Evolutionary conservation across 2,888 invertebrate species (phyloP).

Genomic region (Cerastis rubricosa): DNA sequence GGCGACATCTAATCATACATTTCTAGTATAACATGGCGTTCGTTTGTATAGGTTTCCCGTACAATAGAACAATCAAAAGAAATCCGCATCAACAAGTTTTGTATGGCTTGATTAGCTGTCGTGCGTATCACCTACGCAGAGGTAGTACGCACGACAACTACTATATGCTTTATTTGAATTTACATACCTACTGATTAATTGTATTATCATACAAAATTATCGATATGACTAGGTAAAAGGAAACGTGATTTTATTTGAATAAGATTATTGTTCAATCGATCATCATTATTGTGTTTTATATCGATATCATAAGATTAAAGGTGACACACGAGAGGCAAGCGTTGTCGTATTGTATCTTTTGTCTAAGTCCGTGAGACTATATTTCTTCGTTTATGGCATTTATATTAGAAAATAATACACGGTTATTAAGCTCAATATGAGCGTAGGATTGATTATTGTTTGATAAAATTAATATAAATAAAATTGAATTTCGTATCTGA

Average conservation of each 20-base stretch:
- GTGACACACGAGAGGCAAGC: slow-evolving; percentile 2
- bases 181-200: not conserved
- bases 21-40: too few relatives aligned
- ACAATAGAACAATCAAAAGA: too few relatives aligned
- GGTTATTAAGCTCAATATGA: slow-evolving; percentile 26
- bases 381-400: slow-evolving; percentile 3
- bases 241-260: slow-evolving; percentile 42
- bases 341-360: not conserved
- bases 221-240: not conserved
- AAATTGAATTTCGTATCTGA: not conserved
- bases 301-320: slow-evolving; percentile 17
- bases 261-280: slow-evolving; percentile 41
- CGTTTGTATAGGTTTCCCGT: too few relatives aligned
- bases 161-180: not conserved
- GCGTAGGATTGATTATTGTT: slow-evolving; percentile 4
- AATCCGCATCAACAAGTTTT: too few relatives aligned
- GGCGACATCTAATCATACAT: too few relatives aligned
- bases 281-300: slow-evolving; percentile 43
- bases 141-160: too few relatives aligned
- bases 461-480: not conserved
- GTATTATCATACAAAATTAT: slow-evolving; percentile 28
- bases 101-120: too few relatives aligned
- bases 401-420: slow-evolving; percentile 21
- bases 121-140: too few relatives aligned
- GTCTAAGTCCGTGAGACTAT: not conserved